Evolutionary conservation across 2,888 invertebrate species (phyloP), one percentile per base, ranked within the genome.

Genomic region (Marronus borbonicus): DNA sequence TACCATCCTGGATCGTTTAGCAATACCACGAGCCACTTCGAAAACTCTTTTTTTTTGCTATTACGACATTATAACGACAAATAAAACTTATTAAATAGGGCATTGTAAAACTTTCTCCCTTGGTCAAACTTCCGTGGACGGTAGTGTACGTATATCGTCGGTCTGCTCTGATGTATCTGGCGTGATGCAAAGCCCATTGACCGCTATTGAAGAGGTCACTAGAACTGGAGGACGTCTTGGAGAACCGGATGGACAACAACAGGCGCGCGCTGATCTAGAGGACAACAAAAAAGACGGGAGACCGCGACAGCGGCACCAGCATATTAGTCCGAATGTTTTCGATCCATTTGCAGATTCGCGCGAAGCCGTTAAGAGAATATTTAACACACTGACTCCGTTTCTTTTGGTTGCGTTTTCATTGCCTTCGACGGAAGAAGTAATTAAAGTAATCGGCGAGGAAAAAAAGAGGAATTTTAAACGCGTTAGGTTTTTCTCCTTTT

Each of bases 141-240:
- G 24, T 24, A 24, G 24, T 28, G 28, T 24, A 50, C 8, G 31
- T 36, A 36, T 36, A n/a, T 72, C 17, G 39, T 36, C 50, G n/a
- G 36, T 44, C 36, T 72, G n/a, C n/a, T 17, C 72, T 17, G 55
- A 58, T 50, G 58, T 72, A 58, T 52, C 55, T 52, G 49, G 66
- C 52, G 36, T 58, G 39, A 55, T 58, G 55, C 72, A 58, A 58
- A 55, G 72, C 72, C 72, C 72, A 72, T 72, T 72, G 55, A 72
- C 72, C 72, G 72, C 72, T 58, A 72, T 72, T 55, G 72, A 20
- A 72, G 58, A 72, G 72, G 72, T 72, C 72, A 72, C 72, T 72
- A 39, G 72, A 72, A 58, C 72, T 72, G 58, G 58, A 58, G 72
- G 72, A 72, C 72, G 72, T 39, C 72, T 58, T 52, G 58, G 31